Evolutionary conservation across 2,888 invertebrate genomes (phyloP).

Genomic region (Ophion ventricosus): DNA sequence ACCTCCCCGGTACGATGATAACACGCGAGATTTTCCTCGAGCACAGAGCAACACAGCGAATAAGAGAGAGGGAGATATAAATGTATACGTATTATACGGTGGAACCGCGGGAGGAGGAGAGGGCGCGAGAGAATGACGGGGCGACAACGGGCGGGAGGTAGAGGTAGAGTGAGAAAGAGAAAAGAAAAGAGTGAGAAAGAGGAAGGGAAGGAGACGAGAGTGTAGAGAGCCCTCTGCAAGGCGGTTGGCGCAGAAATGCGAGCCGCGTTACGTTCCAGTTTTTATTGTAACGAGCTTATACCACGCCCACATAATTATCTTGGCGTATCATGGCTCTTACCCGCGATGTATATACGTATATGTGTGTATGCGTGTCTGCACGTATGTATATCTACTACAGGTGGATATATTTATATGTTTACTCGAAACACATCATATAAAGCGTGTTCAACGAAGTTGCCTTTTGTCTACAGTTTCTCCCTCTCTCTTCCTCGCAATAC

Average conservation of each 20-base stretch:
- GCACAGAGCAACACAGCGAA: conserved; percentile 10
- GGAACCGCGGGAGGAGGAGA: background rate
- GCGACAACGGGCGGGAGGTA: background rate
- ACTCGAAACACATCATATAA: conserved; percentile 41
- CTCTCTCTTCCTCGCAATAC: background rate
- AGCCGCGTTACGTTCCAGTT: conserved; percentile 64
- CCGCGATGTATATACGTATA: conserved; percentile 12
- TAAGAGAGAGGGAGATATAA: conserved; percentile 12
- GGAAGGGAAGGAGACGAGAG: conserved; percentile 30
- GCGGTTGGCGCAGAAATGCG: conserved; percentile 64
- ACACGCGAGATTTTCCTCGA: conserved; percentile 62
- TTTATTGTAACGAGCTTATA: conserved; percentile 66
- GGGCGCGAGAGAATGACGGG: background rate
- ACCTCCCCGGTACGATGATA: conserved; percentile 57
- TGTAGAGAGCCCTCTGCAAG: conserved; percentile 42
- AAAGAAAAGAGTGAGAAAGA: conserved; percentile 16
- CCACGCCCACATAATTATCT: conserved; percentile 67
- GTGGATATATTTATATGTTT: conserved; percentile 25
- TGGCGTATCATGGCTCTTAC: conserved; percentile 63
- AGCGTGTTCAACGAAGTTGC: conserved; percentile 59
- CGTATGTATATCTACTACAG: too few relatives aligned
- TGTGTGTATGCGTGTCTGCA: too few relatives aligned
- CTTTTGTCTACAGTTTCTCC: conserved; percentile 18
- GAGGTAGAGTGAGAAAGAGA: background rate
- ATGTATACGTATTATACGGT: too few relatives aligned